Conservation (phyloP, 1,140 invertebrate species). For the Drosophila pallidifrons region DNA sequence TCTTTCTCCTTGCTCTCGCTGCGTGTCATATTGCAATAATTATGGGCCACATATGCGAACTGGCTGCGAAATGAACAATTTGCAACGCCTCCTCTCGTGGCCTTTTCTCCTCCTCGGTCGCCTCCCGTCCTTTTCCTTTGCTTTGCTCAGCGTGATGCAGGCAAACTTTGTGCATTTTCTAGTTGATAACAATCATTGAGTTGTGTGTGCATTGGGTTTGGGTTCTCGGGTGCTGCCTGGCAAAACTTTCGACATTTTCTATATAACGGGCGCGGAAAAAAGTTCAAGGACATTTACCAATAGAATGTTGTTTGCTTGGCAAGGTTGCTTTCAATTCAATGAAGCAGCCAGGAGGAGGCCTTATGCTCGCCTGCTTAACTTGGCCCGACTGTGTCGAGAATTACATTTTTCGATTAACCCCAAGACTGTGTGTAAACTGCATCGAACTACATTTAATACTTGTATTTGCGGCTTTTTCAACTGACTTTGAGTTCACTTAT, state of each 20-base stretch:
- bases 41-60: constrained; percentile 69
- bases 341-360: not conserved
- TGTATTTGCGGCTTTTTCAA: constrained; percentile 26
- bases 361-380: constrained; percentile 66
- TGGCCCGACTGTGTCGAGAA: constrained; percentile 63
- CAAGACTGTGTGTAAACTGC: constrained; percentile 58
- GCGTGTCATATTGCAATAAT: constrained; percentile 78
- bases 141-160: not conserved
- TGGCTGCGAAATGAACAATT: constrained; percentile 60
- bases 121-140: too few species aligned
- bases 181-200: constrained; percentile 77
- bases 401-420: constrained; percentile 80
- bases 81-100: constrained; percentile 13
- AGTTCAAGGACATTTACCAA: constrained; percentile 70
- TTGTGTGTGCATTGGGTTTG: constrained; percentile 20
- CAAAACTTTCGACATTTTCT: constrained; percentile 53
- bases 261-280: constrained; percentile 59
- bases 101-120: not conserved
- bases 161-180: constrained; percentile 76
- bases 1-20: constrained; percentile 20
- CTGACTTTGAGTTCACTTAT: not conserved
- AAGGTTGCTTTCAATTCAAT: constrained; percentile 2
- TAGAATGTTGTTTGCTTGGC: not conserved
- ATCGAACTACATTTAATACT: constrained; percentile 65
- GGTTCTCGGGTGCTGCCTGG: not conserved